Evolutionary conservation across 2,888 invertebrate species (phyloP).

Genomic region (Saturnia pavonia): DNA sequence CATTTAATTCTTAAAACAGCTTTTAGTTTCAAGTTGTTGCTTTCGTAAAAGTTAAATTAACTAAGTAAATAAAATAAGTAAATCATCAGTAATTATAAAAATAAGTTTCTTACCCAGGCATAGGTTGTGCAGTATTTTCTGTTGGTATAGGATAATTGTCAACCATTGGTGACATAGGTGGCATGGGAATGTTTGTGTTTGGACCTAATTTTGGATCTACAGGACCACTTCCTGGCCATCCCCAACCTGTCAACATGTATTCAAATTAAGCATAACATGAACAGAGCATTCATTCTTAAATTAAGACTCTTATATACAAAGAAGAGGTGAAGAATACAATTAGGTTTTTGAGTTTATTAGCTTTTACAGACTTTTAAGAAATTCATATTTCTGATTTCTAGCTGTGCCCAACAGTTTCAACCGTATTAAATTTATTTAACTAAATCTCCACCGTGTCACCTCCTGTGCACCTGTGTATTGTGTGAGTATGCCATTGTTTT

Average conservation of each 20-base stretch:
- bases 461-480: too few relatives aligned
- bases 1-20: not conserved
- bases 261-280: not conserved
- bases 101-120: conserved; percentile 60
- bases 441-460: too few relatives aligned
- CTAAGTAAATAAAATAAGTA: not conserved
- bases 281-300: not conserved
- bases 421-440: too few relatives aligned
- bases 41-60: not conserved
- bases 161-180: conserved; percentile 59
- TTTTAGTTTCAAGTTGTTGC: not conserved
- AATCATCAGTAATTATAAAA: not conserved
- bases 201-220: conserved; percentile 59
- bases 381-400: too few relatives aligned
- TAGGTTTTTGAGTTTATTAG: too few relatives aligned
- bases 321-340: too few relatives aligned
- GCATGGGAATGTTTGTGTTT: conserved; percentile 56
- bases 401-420: too few relatives aligned
- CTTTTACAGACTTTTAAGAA: too few relatives aligned
- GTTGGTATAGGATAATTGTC: conserved; percentile 58
- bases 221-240: conserved; percentile 61
- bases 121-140: conserved; percentile 46
- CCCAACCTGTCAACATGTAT: conserved; percentile 55
- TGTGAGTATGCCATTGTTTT: too few relatives aligned
- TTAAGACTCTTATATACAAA: not conserved